Conservation (phyloP, 1,140 invertebrate genomes). For the Drosophila erecta region DNA sequence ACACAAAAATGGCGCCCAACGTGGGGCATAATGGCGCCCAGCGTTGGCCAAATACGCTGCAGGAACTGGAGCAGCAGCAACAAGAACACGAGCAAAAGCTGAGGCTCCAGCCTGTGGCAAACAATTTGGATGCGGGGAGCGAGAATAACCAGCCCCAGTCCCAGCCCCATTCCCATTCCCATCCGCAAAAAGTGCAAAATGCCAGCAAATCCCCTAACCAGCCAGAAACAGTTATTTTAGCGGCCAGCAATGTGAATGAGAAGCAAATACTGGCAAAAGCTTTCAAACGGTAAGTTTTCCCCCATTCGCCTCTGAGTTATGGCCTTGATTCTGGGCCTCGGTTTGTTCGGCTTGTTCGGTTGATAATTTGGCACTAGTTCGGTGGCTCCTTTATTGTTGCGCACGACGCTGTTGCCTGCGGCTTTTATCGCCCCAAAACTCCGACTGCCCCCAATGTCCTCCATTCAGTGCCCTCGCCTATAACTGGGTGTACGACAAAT, state of each 20-base stretch:
- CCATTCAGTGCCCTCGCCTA: slow-evolving; percentile 42
- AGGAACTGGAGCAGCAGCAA: slow-evolving; percentile 55
- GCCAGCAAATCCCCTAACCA: slow-evolving; percentile 63
- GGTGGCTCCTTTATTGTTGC: slow-evolving; percentile 67
- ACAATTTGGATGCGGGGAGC: slow-evolving; percentile 61
- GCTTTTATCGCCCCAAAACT: slow-evolving; percentile 38
- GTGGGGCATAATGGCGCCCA: slow-evolving; percentile 50
- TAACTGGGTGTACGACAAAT: slow-evolving; percentile 71
- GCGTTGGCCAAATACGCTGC: slow-evolving; percentile 37
- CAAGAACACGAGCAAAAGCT: slow-evolving; percentile 31
- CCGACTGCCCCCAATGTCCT: not conserved
- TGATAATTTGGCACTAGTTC: slow-evolving; percentile 80
- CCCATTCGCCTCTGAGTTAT: slow-evolving; percentile 1
- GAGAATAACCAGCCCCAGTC: not conserved
- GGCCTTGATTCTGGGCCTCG: too few relatives aligned
- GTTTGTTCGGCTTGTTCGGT: slow-evolving; percentile 35
- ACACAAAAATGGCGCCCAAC: slow-evolving; percentile 51
- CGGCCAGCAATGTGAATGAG: slow-evolving; percentile 83
- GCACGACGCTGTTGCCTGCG: slow-evolving; percentile 57
- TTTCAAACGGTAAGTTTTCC: slow-evolving; percentile 80
- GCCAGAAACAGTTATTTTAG: slow-evolving; percentile 83
- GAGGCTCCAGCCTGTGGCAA: slow-evolving; percentile 39
- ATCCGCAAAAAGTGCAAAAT: slow-evolving; percentile 39
- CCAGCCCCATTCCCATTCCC: not conserved
- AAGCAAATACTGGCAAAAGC: slow-evolving; percentile 83